Evolutionary conservation across 2,113 vertebrate species (phyloP), one percentile per base, ranked within the genome.

Genomic region (Amphiprion percula): DNA sequence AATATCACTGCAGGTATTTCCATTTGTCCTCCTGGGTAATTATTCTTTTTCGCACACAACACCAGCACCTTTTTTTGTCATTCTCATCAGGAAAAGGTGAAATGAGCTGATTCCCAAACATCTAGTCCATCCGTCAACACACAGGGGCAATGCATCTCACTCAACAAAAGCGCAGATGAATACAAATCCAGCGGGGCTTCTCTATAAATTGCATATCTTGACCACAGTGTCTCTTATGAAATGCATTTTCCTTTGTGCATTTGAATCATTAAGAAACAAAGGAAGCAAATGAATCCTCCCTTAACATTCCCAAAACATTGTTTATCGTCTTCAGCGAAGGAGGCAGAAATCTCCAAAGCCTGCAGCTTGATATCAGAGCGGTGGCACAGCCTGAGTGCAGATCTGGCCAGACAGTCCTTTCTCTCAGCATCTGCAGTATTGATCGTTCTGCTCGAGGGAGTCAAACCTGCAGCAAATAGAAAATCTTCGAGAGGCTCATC

Each of bases 381-480:
- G 39, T 10, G 56, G 70, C 77, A 64, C 56, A 82, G 71, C 62
- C 70, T 52, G 37, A 75, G 61, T 63, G 53, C 63, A 76, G 72
- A 80, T 71, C 60, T 60, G 61, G 58, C 83, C 74, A 68, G 21
- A 59, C 65, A 7, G 66, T 78, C 74, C 78, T 85, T 77, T 79
- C n/a, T 81, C 68, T 52, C 49, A 49, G 61, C 37, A 55, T 81
- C 80, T 88, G 64, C 80, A 19, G n/a, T 78, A 93, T 92, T 78
- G 87, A 94, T 93, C 67, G 15, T 23, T 26, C 8, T 28, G 63
- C 71, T 82, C 33, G 0, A 55, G 82, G 80, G 87, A 90, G 70
- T 91, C 80, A 70, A 87, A 83, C 68, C 74, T 82, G 83, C 76
- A 87, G 84, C 87, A 68, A 79, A 89, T 12, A 68, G 46, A 89